These are phyloP conservation scores for Illadopsis cleaveri DNA, from an alignment of 2,113 vertebrate species.

Conservation along the genomic window DNA sequence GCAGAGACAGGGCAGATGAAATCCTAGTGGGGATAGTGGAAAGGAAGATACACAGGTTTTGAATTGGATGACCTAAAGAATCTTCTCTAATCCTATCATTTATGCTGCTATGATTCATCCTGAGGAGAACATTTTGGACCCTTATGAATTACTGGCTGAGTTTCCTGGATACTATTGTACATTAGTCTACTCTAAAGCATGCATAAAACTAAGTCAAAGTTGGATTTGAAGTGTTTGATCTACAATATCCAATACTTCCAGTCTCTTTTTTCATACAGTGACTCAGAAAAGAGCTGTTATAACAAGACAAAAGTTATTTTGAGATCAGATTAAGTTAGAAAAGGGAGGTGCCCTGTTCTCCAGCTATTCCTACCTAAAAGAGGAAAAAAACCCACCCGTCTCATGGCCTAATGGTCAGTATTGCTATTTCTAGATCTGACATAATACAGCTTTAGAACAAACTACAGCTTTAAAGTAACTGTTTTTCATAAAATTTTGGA, in stretches of 20 bases:
- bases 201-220: conserved; percentile 44
- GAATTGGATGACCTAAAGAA: conserved; percentile 14
- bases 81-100: conserved; percentile 42
- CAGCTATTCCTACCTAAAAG: conserved; percentile 1
- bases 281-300: conserved; percentile 48
- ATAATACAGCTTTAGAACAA: conserved; percentile 6
- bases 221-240: conserved; percentile 60
- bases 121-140: conserved; percentile 60
- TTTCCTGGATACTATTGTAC: conserved; percentile 56
- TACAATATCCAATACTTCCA: conserved; percentile 30
- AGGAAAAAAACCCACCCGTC: neutral
- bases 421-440: conserved; percentile 17
- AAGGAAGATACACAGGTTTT: conserved; percentile 15
- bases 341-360: conserved; percentile 18
- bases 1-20: neutral
- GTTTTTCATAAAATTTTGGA: conserved; percentile 16
- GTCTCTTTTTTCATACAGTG: conserved; percentile 30
- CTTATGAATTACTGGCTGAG: conserved; percentile 55
- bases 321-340: conserved; percentile 38
- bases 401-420: neutral
- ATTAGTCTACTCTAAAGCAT: conserved; percentile 56
- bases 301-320: conserved; percentile 56
- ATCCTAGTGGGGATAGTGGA: neutral
- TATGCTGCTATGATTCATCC: conserved; percentile 59
- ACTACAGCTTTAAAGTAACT: neutral